Percentiles rank a stretch among this genome's conserved stretches.
Conservation (phyloP, 2,113 vertebrate genomes). For the Dicentrarchus labrax region DNA sequence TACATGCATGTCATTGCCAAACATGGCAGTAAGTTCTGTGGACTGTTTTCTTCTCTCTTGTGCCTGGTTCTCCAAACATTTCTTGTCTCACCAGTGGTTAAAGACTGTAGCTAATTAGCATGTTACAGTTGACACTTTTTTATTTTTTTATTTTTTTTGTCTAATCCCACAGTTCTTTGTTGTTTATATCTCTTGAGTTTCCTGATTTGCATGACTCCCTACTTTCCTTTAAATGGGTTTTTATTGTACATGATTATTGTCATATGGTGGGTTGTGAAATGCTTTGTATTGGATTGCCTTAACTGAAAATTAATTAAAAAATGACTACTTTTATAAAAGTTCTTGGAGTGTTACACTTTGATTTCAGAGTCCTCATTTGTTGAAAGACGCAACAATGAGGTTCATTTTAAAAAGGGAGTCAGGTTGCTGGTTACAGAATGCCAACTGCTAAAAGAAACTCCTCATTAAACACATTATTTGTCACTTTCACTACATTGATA, state of each 20-base stretch:
- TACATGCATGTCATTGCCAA: slow-evolving; percentile 79
- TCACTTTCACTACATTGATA: background rate
- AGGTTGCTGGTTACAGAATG: background rate
- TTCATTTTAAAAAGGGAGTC: background rate
- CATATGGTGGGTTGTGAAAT: slow-evolving; percentile 87
- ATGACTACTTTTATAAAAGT: slow-evolving; percentile 81
- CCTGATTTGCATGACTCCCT: slow-evolving; percentile 77
- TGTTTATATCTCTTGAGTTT: slow-evolving; percentile 66
- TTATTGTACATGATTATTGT: slow-evolving; percentile 87
- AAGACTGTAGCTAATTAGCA: slow-evolving; percentile 79
- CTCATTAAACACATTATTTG: background rate
- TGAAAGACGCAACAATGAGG: background rate
- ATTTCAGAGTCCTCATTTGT: slow-evolving; percentile 18
- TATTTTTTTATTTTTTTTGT: slow-evolving; percentile 14
- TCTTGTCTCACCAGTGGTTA: slow-evolving; percentile 61
- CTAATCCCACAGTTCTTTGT: slow-evolving; percentile 46
- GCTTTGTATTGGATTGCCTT: slow-evolving; percentile 90
- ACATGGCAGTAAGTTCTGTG: slow-evolving; percentile 69
- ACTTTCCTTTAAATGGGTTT: slow-evolving; percentile 74
- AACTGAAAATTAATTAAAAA: slow-evolving; percentile 85
- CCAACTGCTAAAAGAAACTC: background rate
- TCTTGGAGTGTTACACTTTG: slow-evolving; percentile 33
- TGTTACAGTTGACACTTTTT: slow-evolving; percentile 76
- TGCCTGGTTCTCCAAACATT: slow-evolving; percentile 71
- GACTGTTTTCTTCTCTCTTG: slow-evolving; percentile 76